phyloP scores from a whole-genome alignment of 1,140 invertebrate genomes.

The Drosophila chauvacae region DNA sequence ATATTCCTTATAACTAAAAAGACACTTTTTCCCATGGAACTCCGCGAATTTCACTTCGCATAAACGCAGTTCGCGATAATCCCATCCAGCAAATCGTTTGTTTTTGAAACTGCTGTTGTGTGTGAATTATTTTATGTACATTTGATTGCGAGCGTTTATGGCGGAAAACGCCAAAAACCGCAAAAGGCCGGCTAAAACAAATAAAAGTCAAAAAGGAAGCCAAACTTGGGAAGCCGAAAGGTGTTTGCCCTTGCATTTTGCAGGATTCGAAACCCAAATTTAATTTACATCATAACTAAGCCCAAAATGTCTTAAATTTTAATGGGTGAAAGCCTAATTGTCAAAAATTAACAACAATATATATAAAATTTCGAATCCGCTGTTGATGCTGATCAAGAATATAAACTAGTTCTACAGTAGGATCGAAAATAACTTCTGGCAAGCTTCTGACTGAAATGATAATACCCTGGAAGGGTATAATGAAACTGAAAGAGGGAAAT shows the following conservation, averaged over 20 bases:
- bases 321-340: background rate
- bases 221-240: no score
- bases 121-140: slow-evolving; percentile 82
- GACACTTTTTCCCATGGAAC: background rate
- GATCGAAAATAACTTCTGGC: background rate
- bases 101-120: slow-evolving; percentile 47
- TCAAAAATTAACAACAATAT: no score
- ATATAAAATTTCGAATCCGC: background rate
- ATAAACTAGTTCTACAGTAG: background rate
- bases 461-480: slow-evolving; percentile 1
- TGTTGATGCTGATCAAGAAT: background rate
- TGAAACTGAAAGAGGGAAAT: slow-evolving; percentile 14
- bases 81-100: slow-evolving; percentile 71
- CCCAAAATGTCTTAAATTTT: background rate
- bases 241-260: background rate
- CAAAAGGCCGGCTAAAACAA: slow-evolving; percentile 31
- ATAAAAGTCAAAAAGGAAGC: background rate
- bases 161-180: slow-evolving; percentile 68
- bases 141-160: slow-evolving; percentile 81
- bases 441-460: background rate
- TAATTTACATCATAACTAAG: background rate
- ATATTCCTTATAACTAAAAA: background rate
- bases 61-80: slow-evolving; percentile 6
- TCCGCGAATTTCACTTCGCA: slow-evolving; percentile 33
- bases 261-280: no score